These are phyloP conservation scores for Azemiops feae DNA, from an alignment of 2,113 vertebrate species.

Conservation along the genomic window DNA sequence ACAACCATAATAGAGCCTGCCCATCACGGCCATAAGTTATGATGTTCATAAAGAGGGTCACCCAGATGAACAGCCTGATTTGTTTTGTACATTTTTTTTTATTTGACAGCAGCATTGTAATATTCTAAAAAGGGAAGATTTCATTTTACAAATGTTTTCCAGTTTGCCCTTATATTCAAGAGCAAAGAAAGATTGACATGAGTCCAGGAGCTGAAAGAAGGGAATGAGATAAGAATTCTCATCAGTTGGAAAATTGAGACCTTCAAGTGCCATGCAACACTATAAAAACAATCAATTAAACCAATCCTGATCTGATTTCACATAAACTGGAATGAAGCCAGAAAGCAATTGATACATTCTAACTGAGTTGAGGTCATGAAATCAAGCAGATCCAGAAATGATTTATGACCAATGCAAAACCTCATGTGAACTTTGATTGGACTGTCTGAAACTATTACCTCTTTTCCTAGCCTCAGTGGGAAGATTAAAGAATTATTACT, in stretches of 20 bases:
- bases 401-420: not conserved
- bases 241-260: not conserved
- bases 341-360: not conserved
- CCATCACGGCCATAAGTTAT: not conserved
- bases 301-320: not conserved
- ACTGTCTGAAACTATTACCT: not conserved
- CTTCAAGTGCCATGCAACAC: not conserved
- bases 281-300: not conserved
- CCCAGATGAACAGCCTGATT: not conserved
- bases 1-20: not conserved
- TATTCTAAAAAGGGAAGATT: not conserved
- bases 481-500: not conserved
- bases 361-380: not conserved
- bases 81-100: not conserved
- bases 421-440: not conserved
- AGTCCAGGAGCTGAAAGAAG: not conserved
- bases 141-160: not conserved
- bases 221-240: not conserved
- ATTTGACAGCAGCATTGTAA: not conserved
- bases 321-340: not conserved
- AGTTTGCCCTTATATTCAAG: not conserved
- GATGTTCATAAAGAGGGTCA: not conserved
- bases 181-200: not conserved
- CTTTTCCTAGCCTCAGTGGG: not conserved
- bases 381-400: not conserved